phyloP scores from a whole-genome alignment of 2,888 invertebrate species.

The Sialis lutaria region DNA sequence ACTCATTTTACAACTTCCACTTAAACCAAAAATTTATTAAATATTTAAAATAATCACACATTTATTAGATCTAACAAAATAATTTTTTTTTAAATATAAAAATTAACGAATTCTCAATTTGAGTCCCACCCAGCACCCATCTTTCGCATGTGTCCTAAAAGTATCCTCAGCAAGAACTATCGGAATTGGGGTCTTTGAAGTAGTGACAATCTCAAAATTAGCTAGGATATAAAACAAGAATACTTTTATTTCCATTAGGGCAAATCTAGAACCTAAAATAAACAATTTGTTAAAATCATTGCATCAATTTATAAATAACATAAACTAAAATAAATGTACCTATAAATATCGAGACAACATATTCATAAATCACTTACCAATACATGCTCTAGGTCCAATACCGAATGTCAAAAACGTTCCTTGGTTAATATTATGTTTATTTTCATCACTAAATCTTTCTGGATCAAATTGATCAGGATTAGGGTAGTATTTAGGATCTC shows the following conservation, averaged over 20 bases:
- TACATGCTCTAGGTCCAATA: slow-evolving; percentile 17
- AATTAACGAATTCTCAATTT: not conserved
- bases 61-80: no score
- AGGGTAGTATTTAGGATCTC: slow-evolving; percentile 26
- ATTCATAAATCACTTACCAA: slow-evolving; percentile 12
- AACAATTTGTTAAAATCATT: not conserved
- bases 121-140: slow-evolving; percentile 1
- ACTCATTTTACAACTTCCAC: no score
- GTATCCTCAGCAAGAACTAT: not conserved
- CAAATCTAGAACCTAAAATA: slow-evolving; percentile 5
- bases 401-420: slow-evolving; percentile 33
- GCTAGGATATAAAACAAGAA: not conserved
- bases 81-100: no score
- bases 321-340: not conserved
- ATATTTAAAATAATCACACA: no score
- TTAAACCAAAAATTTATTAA: no score
- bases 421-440: slow-evolving; percentile 26
- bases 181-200: slow-evolving; percentile 2
- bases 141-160: not conserved
- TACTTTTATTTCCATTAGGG: slow-evolving; percentile 3
- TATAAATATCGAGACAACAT: not conserved
- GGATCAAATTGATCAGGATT: slow-evolving; percentile 30
- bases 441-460: slow-evolving; percentile 31
- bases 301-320: not conserved
- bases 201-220: slow-evolving; percentile 1